Evolutionary conservation across 2,888 invertebrate species (phyloP).

Genomic region (Gasteruption jaculator): DNA sequence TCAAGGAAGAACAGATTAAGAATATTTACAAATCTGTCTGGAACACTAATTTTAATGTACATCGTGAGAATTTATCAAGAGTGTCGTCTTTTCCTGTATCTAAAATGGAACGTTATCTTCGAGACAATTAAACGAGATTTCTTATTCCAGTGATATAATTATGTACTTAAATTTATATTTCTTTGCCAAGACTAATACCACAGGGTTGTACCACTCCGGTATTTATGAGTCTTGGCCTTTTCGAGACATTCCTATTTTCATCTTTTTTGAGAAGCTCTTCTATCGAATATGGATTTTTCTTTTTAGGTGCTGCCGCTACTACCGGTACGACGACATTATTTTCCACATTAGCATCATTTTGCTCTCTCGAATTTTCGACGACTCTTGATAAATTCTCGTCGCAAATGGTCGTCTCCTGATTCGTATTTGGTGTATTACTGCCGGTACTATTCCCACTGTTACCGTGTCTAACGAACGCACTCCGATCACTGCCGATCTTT

Average conservation of each 20-base stretch:
- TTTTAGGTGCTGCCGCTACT: slow-evolving; percentile 46
- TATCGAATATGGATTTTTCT: slow-evolving; percentile 83
- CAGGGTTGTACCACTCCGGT: slow-evolving; percentile 59
- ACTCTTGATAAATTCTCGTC: slow-evolving; percentile 4
- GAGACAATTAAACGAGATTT: too few relatives aligned
- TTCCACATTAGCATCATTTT: slow-evolving; percentile 22
- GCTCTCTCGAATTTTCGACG: slow-evolving; percentile 15
- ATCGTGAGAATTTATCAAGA: too few relatives aligned
- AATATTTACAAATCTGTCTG: too few relatives aligned
- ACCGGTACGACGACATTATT: too few relatives aligned
- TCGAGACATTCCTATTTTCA: slow-evolving; percentile 56
- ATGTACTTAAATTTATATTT: slow-evolving; percentile 37
- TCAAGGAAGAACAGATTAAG: too few relatives aligned
- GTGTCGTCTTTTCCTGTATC: too few relatives aligned
- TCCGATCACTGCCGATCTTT: slow-evolving; percentile 41
- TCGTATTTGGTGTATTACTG: slow-evolving; percentile 15
- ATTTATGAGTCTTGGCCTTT: slow-evolving; percentile 47
- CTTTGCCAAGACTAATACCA: slow-evolving; percentile 57
- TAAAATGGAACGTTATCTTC: too few relatives aligned
- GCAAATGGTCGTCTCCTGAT: slow-evolving; percentile 13
- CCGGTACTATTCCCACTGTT: too few relatives aligned
- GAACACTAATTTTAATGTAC: too few relatives aligned
- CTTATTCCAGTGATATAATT: too few relatives aligned
- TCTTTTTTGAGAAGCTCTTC: slow-evolving; percentile 82
- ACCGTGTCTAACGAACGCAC: slow-evolving; percentile 42